Base-by-base conservation (phyloP, 2,888 invertebrate species). In the Pteria penguin region DNA sequence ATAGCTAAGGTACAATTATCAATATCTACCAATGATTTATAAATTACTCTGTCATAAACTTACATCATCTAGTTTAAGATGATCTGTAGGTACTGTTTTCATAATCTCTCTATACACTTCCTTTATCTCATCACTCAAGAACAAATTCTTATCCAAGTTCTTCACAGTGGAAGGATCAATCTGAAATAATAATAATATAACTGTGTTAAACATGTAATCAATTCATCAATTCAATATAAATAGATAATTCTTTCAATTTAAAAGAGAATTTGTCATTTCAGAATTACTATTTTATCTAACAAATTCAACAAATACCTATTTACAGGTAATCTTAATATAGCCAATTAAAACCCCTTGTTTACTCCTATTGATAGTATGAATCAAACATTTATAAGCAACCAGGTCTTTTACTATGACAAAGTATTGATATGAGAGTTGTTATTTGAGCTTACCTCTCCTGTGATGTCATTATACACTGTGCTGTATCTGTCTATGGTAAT, bases 31-130 rank as follows among this genome's bases (percentile, higher is more conserved):
- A n/a, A n/a, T n/a, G n/a, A n/a, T n/a, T n/a, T n/a, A n/a, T n/a
- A n/a, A n/a, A n/a, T n/a, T n/a, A n/a, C n/a, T n/a, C n/a, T n/a
- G n/a, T 18, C 5, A 33, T 11, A 32, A 18, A 81, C 89, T 81
- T 82, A 91, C 91, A 82, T 88, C 85, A 74, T 92, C 91, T 65
- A 91, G 80, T 5, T 84, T 81, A 4, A 92, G 85, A 78, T 92
- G 91, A 69, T 88, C 87, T 18, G 82, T 84, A 1, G 90, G 88
- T 27, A 91, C 90, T 11, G 92, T 91, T 72, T 90, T 90, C 89
- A 92, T 91, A 68, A 92, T 91, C 75, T 92, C 91, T 58, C 83
- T 83, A 81, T 92, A 92, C 4, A 92, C 92, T 80, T 91, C 92
- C n/a, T 86, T 84, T 36, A 92, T 90, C 79, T 92, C 91, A 58